Conservation (phyloP, 2,113 vertebrate genomes). For the Clinocottus analis region DNA sequence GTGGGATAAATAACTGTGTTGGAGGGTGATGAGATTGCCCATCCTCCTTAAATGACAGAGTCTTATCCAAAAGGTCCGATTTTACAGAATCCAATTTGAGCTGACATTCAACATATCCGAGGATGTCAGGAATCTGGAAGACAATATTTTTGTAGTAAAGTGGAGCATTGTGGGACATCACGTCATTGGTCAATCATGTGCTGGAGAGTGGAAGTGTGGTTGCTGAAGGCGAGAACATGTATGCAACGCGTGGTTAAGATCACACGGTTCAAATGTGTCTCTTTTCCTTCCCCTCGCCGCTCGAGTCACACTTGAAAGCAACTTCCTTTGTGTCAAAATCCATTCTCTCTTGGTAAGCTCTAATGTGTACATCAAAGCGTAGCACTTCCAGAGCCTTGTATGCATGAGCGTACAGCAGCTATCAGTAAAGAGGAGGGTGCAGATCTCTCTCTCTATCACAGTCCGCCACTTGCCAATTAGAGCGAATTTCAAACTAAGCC, state of each 20-base stretch:
- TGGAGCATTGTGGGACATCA: background rate
- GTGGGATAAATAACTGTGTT: background rate
- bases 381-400: conserved; percentile 23
- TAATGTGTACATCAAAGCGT: conserved; percentile 56
- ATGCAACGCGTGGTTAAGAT: conserved; percentile 1
- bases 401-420: conserved; percentile 5
- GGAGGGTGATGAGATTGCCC: conserved; percentile 18
- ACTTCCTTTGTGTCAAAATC: conserved; percentile 33
- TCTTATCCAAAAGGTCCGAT: conserved; percentile 24
- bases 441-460: background rate
- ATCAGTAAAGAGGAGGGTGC: background rate
- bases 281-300: conserved; percentile 8
- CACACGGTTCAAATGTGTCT: background rate
- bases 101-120: conserved; percentile 9
- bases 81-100: background rate
- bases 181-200: conserved; percentile 3
- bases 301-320: conserved; percentile 40
- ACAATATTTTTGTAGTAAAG: conserved; percentile 26
- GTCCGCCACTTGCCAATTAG: background rate
- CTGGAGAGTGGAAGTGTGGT: background rate
- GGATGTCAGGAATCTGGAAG: conserved; percentile 13
- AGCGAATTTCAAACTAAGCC: background rate
- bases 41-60: conserved; percentile 30
- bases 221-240: background rate
- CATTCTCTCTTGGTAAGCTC: conserved; percentile 20